Evolutionary conservation across 2,888 invertebrate species (phyloP).

Genomic region (Chorisops tibialis): DNA sequence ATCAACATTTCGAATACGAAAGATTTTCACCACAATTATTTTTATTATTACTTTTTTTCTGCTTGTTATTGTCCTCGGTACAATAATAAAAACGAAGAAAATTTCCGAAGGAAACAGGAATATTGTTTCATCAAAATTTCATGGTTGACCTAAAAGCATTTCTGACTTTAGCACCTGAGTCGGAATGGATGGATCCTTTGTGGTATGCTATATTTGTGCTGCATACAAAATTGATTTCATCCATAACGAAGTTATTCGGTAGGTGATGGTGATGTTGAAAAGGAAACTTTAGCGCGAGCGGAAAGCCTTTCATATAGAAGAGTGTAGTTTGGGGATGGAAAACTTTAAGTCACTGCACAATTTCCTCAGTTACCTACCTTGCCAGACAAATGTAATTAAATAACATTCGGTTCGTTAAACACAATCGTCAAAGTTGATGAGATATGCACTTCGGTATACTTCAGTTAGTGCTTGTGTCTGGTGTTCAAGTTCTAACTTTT

Average conservation of each 20-base stretch:
- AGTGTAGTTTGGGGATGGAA: too few relatives aligned
- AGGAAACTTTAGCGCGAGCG: too few relatives aligned
- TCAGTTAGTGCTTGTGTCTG: background rate
- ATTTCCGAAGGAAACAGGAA: background rate
- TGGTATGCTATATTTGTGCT: background rate
- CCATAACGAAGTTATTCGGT: background rate
- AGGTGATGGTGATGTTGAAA: too few relatives aligned
- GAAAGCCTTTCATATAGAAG: too few relatives aligned
- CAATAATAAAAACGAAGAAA: background rate
- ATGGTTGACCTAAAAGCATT: conserved; percentile 24
- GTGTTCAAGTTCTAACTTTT: background rate
- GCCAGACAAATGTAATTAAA: too few relatives aligned
- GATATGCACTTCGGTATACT: background rate
- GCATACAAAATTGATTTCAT: conserved; percentile 18
- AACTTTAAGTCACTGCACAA: too few relatives aligned
- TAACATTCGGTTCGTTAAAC: too few relatives aligned
- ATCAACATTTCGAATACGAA: background rate
- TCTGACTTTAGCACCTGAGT: conserved; percentile 9
- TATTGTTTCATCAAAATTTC: conserved; percentile 17
- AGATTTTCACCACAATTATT: background rate
- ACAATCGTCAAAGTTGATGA: too few relatives aligned
- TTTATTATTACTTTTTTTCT: conserved; percentile 2
- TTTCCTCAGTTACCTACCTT: too few relatives aligned
- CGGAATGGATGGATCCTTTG: background rate
- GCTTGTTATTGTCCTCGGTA: background rate